These are phyloP conservation scores for Cheilosia grossa DNA, from an alignment of 2,888 invertebrate species.

Conservation along the genomic window DNA sequence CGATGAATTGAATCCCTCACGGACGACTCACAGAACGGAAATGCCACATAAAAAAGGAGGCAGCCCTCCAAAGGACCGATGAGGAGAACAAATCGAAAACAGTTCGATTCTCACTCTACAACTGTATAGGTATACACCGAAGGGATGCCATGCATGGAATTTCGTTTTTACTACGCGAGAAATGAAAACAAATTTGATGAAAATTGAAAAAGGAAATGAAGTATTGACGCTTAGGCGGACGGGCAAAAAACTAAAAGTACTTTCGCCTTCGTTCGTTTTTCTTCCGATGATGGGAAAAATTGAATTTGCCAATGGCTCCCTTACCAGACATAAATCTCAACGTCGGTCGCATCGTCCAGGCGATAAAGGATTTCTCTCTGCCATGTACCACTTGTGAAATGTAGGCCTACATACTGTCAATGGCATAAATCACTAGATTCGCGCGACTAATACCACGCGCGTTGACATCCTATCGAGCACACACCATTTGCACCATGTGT, in stretches of 20 bases:
- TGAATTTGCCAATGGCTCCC: slow-evolving; percentile 63
- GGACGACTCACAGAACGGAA: slow-evolving; percentile 21
- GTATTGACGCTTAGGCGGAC: slow-evolving; percentile 68
- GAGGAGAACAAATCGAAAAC: slow-evolving; percentile 62
- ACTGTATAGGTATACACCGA: slow-evolving; percentile 4
- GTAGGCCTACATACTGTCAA: slow-evolving; percentile 70
- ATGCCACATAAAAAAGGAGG: slow-evolving; percentile 22
- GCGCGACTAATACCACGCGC: slow-evolving; percentile 53
- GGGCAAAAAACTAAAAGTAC: slow-evolving; percentile 1
- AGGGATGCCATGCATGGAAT: slow-evolving; percentile 35
- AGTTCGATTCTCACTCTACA: slow-evolving; percentile 32
- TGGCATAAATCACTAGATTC: slow-evolving; percentile 70
- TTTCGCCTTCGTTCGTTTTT: slow-evolving; percentile 19
- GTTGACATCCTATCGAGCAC: slow-evolving; percentile 53
- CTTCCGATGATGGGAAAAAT: slow-evolving; percentile 43
- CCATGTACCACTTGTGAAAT: slow-evolving; percentile 69
- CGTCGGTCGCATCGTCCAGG: slow-evolving; percentile 39
- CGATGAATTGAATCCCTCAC: slow-evolving; percentile 68
- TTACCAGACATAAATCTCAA: slow-evolving; percentile 61
- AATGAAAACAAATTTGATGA: slow-evolving; percentile 76
- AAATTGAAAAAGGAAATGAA: slow-evolving; percentile 77
- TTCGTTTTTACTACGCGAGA: slow-evolving; percentile 45
- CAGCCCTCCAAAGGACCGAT: slow-evolving; percentile 33
- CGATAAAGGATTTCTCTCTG: slow-evolving; percentile 31
- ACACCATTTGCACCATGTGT: slow-evolving; percentile 7